Conservation (phyloP, 2,797 vertebrate species). For the Aphelocoma californica region DNA sequence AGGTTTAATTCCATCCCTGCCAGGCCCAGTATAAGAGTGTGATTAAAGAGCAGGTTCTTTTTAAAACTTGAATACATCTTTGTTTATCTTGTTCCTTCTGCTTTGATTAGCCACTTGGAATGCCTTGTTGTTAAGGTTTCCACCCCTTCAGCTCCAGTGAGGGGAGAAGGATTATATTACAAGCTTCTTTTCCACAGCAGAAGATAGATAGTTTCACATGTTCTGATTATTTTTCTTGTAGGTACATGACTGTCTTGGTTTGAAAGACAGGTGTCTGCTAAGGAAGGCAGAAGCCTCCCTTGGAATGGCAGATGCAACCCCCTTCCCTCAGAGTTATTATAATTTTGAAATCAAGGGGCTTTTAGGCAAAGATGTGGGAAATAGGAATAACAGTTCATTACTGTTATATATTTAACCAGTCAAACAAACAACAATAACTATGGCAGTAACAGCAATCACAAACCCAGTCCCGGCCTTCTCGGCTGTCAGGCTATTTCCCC, state of each 20-base stretch:
- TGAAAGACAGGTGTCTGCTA: too few species aligned
- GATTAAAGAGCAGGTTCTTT: background rate
- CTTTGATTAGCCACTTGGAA: conserved; percentile 27
- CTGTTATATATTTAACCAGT: too few species aligned
- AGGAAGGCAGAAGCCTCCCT: too few species aligned
- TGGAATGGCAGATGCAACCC: too few species aligned
- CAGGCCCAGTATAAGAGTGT: background rate
- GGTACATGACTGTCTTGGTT: background rate
- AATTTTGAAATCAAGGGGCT: too few species aligned
- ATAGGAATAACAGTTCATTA: too few species aligned
- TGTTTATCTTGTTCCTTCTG: background rate
- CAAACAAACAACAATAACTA: too few species aligned
- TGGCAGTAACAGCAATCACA: too few species aligned
- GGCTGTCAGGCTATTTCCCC: too few species aligned
- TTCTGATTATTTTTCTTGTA: background rate
- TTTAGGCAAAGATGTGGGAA: too few species aligned
- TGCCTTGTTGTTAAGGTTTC: background rate
- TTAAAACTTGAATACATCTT: background rate
- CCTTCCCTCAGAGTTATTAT: too few species aligned
- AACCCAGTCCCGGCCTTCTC: too few species aligned
- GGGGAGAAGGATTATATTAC: background rate
- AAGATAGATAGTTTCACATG: background rate
- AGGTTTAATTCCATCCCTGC: background rate
- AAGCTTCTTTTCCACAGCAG: background rate
- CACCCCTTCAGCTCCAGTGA: background rate